These are phyloP conservation scores for Diachasmimorpha longicaudata DNA, from an alignment of 1,140 invertebrate species.

Conservation along the genomic window DNA sequence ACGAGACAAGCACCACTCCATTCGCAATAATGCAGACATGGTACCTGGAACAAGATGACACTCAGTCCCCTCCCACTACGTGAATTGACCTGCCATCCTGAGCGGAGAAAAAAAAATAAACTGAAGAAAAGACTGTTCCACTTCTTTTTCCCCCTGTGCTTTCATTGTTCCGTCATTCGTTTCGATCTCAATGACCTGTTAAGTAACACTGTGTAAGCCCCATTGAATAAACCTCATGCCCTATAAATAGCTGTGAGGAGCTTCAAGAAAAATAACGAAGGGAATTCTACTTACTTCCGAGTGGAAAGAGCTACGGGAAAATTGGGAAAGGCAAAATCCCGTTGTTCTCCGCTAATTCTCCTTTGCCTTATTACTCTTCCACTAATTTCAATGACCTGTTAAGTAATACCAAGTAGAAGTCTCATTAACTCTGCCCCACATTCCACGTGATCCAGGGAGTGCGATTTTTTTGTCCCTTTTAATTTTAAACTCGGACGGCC, in stretches of 20 bases:
- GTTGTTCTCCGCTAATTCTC: background rate
- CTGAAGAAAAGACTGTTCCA: no score
- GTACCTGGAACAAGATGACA: no score
- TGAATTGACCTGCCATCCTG: no score
- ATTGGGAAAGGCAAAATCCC: background rate
- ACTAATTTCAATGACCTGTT: conserved; percentile 7
- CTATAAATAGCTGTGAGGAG: background rate
- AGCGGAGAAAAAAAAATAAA: no score
- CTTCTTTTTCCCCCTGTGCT: background rate
- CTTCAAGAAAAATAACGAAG: background rate
- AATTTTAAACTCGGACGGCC: no score
- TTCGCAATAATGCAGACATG: no score
- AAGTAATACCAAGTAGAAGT: background rate
- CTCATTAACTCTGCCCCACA: background rate
- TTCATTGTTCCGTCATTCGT: background rate
- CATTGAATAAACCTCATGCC: background rate
- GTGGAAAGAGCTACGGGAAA: background rate
- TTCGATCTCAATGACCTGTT: background rate
- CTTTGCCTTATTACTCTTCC: background rate
- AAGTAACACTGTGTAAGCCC: background rate
- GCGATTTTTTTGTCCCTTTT: background rate
- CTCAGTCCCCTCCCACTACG: no score
- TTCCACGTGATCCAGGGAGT: background rate
- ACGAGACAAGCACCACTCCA: no score
- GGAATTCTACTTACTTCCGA: background rate